A percentile compares a stretch with the other conserved stretches of the same genome.
Evolutionary conservation across 2,888 invertebrate genomes (phyloP).

Genomic region (Dromius quadrimaculatus): DNA sequence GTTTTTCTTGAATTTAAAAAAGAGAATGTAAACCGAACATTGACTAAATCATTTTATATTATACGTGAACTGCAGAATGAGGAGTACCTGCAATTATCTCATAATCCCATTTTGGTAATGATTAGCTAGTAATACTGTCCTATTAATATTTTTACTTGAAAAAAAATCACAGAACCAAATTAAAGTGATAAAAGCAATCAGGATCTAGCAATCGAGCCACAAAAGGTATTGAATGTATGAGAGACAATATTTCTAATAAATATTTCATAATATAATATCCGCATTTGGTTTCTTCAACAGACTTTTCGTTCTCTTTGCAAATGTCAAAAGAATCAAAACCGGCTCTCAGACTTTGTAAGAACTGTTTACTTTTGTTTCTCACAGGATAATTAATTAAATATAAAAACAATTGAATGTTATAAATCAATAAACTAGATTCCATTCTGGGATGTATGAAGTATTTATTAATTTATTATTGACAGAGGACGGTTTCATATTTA

Average conservation of each 20-base stretch:
- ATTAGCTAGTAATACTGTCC: neutral
- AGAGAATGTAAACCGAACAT: too few species aligned
- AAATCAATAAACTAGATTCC: neutral
- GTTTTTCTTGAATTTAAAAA: too few species aligned
- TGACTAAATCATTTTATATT: neutral
- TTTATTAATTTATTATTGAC: too few species aligned
- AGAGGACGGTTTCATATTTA: too few species aligned
- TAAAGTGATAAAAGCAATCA: conserved; percentile 36
- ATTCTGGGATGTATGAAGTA: neutral
- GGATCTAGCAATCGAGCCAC: conserved; percentile 24
- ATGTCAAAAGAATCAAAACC: conserved; percentile 34
- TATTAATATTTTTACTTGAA: neutral
- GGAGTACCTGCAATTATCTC: too few species aligned
- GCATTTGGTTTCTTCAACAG: conserved; percentile 12
- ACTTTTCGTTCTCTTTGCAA: conserved; percentile 12
- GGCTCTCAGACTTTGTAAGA: conserved; percentile 8
- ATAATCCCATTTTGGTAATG: neutral
- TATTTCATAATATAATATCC: conserved; percentile 37
- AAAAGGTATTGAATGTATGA: conserved; percentile 22
- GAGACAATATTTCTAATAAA: conserved; percentile 42
- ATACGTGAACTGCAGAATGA: neutral
- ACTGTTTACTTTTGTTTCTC: conserved; percentile 24
- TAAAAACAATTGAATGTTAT: conserved; percentile 9
- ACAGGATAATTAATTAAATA: conserved; percentile 26
- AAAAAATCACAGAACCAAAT: neutral